phyloP scores from a whole-genome alignment of 2,113 vertebrate genomes.

The Alexandromys fortis region DNA sequence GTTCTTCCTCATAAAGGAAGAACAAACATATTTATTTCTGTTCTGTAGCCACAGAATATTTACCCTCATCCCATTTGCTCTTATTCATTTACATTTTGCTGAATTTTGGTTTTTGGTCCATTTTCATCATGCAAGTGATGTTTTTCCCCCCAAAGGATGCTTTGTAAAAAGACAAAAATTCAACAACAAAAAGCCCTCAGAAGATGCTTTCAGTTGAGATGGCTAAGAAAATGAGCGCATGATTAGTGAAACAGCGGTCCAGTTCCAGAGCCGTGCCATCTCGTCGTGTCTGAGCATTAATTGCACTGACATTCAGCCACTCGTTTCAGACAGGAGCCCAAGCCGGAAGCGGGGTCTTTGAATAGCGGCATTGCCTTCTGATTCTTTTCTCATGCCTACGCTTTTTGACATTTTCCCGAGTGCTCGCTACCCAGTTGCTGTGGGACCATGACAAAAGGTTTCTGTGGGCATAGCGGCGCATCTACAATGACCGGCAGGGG shows the following conservation, averaged over 20 bases:
- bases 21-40: conserved; percentile 70
- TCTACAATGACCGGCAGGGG: conserved; percentile 55
- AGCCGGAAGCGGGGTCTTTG: conserved; percentile 52
- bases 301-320: conserved; percentile 20
- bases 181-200: conserved; percentile 67
- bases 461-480: conserved; percentile 56
- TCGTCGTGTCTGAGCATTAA: conserved; percentile 73
- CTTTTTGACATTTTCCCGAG: conserved; percentile 66
- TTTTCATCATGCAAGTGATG: conserved; percentile 73
- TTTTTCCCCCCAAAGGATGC: too few species aligned
- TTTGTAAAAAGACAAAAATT: conserved; percentile 20
- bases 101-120: conserved; percentile 68
- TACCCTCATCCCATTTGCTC: conserved; percentile 67
- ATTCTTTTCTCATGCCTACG: conserved; percentile 61
- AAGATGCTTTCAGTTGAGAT: conserved; percentile 76
- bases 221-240: conserved; percentile 67
- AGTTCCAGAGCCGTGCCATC: conserved; percentile 39
- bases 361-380: conserved; percentile 48
- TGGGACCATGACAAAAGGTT: conserved; percentile 61
- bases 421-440: conserved; percentile 44
- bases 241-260: conserved; percentile 63
- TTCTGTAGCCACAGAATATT: conserved; percentile 60
- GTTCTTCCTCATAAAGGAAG: conserved; percentile 43
- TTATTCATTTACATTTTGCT: conserved; percentile 82
- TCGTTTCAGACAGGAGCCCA: conserved; percentile 39